Evolutionary conservation across 2,888 invertebrate species (phyloP).

Genomic region (Amphipoea oculea): DNA sequence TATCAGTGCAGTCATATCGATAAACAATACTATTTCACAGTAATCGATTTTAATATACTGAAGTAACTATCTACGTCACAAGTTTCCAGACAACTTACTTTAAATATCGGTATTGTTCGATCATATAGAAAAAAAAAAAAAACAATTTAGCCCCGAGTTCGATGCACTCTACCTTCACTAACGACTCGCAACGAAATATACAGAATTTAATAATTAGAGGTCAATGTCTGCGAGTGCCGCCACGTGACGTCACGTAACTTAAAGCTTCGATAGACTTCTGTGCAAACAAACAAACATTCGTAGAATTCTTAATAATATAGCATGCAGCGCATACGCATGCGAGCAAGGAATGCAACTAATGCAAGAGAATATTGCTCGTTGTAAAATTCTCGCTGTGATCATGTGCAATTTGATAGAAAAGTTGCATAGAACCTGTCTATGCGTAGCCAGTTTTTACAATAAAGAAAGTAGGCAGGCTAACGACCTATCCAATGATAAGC

Average conservation of each 20-base stretch:
- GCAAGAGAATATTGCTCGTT: conserved; percentile 31
- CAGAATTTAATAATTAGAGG: conserved; percentile 58
- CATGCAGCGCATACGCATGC: conserved; percentile 36
- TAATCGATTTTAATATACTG: conserved; percentile 31
- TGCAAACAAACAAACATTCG: conserved; percentile 41
- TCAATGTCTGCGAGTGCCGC: conserved; percentile 68
- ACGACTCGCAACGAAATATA: conserved; percentile 45
- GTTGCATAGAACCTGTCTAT: conserved; percentile 50
- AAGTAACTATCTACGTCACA: conserved; percentile 23
- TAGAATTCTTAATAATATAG: conserved; percentile 34
- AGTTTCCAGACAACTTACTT: conserved; percentile 24
- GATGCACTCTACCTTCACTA: conserved; percentile 43
- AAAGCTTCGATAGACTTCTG: conserved; percentile 42
- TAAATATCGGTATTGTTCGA: conserved; percentile 3
- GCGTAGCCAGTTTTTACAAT: conserved; percentile 53
- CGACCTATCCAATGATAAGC: conserved; percentile 49
- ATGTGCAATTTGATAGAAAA: conserved; percentile 56
- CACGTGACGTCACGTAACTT: conserved; percentile 38
- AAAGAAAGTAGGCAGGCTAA: conserved; percentile 59
- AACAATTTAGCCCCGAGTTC: conserved; percentile 29
- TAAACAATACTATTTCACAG: conserved; percentile 43
- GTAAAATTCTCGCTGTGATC: conserved; percentile 34
- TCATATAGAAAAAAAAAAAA: conserved; percentile 9
- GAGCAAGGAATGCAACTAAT: conserved; percentile 30
- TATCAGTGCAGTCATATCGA: conserved; percentile 49